phyloP scores from a whole-genome alignment of 1,140 invertebrate genomes.

The Drosophila athabasca region DNA sequence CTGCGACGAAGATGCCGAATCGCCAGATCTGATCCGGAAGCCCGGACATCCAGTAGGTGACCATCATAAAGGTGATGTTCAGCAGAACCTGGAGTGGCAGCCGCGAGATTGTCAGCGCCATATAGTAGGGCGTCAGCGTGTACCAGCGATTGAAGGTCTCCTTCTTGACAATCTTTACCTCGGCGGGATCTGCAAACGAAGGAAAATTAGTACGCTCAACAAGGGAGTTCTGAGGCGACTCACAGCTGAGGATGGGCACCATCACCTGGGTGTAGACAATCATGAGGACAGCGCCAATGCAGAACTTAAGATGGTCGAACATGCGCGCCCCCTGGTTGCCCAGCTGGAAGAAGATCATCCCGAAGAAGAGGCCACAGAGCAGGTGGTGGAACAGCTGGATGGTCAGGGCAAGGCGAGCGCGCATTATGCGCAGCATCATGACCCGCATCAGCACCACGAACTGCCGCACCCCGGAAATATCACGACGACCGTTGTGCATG shows the following conservation, averaged over 20 bases:
- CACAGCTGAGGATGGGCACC: conserved; percentile 87
- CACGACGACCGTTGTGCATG: conserved; percentile 48
- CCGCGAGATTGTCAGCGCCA: conserved; percentile 89
- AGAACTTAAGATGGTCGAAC: conserved; percentile 88
- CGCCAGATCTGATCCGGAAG: conserved; percentile 85
- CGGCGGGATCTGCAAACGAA: conserved; percentile 88
- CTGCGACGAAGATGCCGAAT: conserved; percentile 85
- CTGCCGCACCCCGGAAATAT: conserved; percentile 70
- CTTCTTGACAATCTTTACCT: conserved; percentile 91
- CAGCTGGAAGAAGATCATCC: conserved; percentile 85
- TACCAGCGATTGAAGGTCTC: conserved; percentile 95
- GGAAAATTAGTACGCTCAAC: neutral
- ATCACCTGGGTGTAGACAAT: conserved; percentile 88
- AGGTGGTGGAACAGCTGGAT: conserved; percentile 87
- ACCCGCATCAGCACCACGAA: conserved; percentile 73
- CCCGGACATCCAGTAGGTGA: conserved; percentile 87
- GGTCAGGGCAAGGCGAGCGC: conserved; percentile 84
- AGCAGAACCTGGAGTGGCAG: conserved; percentile 85
- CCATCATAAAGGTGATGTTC: conserved; percentile 85
- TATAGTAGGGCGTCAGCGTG: conserved; percentile 90
- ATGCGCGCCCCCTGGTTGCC: conserved; percentile 87
- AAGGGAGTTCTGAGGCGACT: conserved; percentile 50
- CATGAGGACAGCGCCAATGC: conserved; percentile 87
- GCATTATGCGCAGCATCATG: conserved; percentile 76
- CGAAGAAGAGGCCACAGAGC: conserved; percentile 84